These are phyloP conservation scores for Andrena chrysosceles DNA, from an alignment of 2,888 invertebrate genomes.

Conservation along the genomic window DNA sequence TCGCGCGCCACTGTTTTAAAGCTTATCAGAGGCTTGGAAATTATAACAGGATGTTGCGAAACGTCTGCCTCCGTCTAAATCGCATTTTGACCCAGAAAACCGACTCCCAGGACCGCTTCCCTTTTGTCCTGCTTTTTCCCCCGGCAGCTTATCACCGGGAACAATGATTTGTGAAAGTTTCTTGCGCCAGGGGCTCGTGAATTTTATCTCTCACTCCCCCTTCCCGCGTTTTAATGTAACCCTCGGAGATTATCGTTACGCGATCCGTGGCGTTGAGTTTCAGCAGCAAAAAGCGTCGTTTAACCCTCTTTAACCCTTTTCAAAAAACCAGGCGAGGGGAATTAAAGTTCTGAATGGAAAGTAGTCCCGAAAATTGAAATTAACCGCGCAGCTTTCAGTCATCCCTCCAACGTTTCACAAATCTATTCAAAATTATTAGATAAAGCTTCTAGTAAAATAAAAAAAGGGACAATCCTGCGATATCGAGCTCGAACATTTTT, in stretches of 20 bases:
- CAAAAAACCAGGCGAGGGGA: neutral
- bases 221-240: neutral
- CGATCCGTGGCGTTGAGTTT: neutral
- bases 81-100: constrained; percentile 42
- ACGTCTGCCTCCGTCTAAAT: constrained; percentile 31
- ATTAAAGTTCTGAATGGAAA: neutral
- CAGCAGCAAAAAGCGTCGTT: neutral
- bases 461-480: too few relatives aligned
- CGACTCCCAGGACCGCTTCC: neutral
- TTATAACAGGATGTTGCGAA: constrained; percentile 51
- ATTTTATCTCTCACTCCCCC: neutral
- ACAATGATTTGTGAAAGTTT: constrained; percentile 32
- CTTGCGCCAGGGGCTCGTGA: constrained; percentile 2
- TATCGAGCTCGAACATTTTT: too few relatives aligned
- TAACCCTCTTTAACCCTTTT: neutral
- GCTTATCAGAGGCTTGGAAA: constrained; percentile 51
- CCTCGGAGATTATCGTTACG: neutral
- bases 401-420: neutral
- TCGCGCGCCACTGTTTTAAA: constrained; percentile 41
- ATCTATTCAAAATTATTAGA: neutral
- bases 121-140: constrained; percentile 22
- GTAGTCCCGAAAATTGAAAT: neutral
- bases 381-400: neutral
- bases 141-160: constrained; percentile 39
- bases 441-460: too few relatives aligned